These are phyloP conservation scores for Acipenser ruthenus DNA, from an alignment of 2,797 vertebrate genomes.

Conservation along the genomic window DNA sequence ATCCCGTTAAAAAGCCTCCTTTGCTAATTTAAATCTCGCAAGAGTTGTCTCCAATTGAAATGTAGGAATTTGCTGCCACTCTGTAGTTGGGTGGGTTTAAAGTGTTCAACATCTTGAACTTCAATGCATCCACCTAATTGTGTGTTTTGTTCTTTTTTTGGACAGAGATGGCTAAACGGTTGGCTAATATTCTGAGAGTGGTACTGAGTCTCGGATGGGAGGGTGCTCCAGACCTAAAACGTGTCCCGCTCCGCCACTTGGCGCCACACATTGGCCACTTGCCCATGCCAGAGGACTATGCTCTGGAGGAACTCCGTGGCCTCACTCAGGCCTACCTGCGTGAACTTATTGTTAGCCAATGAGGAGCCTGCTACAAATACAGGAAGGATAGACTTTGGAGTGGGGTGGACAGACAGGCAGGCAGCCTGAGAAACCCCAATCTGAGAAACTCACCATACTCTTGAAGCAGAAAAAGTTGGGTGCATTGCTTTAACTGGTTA, in stretches of 20 bases:
- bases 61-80: too few relatives aligned
- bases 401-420: too few relatives aligned
- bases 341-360: conserved; percentile 72
- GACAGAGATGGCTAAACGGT: conserved; percentile 88
- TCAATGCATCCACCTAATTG: neutral
- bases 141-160: neutral
- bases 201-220: conserved; percentile 73
- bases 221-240: conserved; percentile 34
- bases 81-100: too few relatives aligned
- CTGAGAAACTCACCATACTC: neutral
- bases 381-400: neutral
- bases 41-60: too few relatives aligned
- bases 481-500: neutral
- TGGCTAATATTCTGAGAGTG: conserved; percentile 80
- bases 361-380: conserved; percentile 25
- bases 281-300: conserved; percentile 92
- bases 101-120: too few relatives aligned
- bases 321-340: conserved; percentile 83
- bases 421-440: neutral
- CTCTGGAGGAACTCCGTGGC: conserved; percentile 84
- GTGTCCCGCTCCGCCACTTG: conserved; percentile 65
- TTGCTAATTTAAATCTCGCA: too few relatives aligned
- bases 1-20: too few relatives aligned
- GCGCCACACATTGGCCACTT: conserved; percentile 78
- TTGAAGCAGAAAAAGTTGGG: neutral